These are phyloP conservation scores for Reticulitermes speratus DNA, from an alignment of 1,140 invertebrate species.

Conservation along the genomic window DNA sequence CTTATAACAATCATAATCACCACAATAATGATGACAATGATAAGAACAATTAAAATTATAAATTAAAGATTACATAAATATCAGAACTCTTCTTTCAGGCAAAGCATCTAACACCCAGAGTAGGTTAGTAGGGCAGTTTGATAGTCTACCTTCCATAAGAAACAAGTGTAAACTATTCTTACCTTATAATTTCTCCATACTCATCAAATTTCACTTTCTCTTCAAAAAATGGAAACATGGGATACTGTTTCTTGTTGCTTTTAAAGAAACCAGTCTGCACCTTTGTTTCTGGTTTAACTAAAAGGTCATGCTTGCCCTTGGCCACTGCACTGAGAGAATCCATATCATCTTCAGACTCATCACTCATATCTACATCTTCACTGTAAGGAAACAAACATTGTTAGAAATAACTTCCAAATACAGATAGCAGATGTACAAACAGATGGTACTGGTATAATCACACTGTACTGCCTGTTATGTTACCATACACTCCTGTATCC, in stretches of 20 bases:
- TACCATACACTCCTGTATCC: too few species aligned
- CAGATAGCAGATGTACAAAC: neutral
- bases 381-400: constrained; percentile 38
- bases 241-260: constrained; percentile 88
- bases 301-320: constrained; percentile 82
- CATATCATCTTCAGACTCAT: constrained; percentile 85
- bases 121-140: too few species aligned
- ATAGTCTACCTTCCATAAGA: too few species aligned
- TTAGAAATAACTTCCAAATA: neutral
- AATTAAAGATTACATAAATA: too few species aligned
- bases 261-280: constrained; percentile 78
- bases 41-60: too few species aligned
- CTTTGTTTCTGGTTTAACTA: constrained; percentile 78
- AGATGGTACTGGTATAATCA: too few species aligned
- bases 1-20: too few species aligned
- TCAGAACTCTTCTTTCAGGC: too few species aligned
- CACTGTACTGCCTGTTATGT: too few species aligned
- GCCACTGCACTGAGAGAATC: constrained; percentile 72
- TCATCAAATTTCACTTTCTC: constrained; percentile 92
- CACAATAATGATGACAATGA: too few species aligned
- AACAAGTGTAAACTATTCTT: constrained; percentile 28
- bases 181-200: constrained; percentile 90
- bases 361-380: constrained; percentile 67
- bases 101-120: too few species aligned
- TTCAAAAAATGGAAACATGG: constrained; percentile 95